Conservation (phyloP, 2,113 vertebrate species). For the Cyanocitta stelleri region DNA sequence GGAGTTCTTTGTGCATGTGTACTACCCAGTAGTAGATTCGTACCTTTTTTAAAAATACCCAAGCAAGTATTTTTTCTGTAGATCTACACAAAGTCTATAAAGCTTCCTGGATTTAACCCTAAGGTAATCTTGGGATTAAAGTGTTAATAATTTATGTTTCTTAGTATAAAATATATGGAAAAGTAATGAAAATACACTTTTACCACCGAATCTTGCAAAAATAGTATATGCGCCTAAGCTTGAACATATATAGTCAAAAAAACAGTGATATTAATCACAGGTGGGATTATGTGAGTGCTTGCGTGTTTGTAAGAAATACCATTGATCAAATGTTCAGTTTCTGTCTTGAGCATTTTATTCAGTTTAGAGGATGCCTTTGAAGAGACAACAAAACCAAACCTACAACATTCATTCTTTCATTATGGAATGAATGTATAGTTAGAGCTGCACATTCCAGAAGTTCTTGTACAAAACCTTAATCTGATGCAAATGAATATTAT, state of each 20-base stretch:
- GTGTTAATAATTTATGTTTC: neutral
- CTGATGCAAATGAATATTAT: neutral
- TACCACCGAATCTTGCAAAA: neutral
- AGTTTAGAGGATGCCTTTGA: neutral
- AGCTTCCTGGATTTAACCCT: neutral
- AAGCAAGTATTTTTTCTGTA: neutral
- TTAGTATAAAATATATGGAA: neutral
- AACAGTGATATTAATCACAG: rapidly evolving
- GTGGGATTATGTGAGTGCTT: neutral
- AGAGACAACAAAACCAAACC: neutral
- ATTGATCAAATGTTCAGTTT: neutral
- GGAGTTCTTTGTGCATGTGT: rapidly evolving
- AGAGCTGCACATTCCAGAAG: neutral
- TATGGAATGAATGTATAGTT: neutral
- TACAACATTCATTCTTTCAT: neutral
- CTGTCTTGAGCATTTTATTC: neutral
- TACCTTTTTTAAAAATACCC: neutral
- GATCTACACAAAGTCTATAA: neutral
- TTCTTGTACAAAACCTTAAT: neutral
- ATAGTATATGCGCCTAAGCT: neutral
- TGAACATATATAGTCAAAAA: neutral
- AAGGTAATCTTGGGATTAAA: neutral
- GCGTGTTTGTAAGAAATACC: neutral
- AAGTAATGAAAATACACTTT: neutral
- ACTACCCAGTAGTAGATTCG: neutral